Evolutionary conservation across 1,140 invertebrate genomes (phyloP), one percentile per base, ranked within the genome.

Genomic region (Colletes latitarsis): DNA sequence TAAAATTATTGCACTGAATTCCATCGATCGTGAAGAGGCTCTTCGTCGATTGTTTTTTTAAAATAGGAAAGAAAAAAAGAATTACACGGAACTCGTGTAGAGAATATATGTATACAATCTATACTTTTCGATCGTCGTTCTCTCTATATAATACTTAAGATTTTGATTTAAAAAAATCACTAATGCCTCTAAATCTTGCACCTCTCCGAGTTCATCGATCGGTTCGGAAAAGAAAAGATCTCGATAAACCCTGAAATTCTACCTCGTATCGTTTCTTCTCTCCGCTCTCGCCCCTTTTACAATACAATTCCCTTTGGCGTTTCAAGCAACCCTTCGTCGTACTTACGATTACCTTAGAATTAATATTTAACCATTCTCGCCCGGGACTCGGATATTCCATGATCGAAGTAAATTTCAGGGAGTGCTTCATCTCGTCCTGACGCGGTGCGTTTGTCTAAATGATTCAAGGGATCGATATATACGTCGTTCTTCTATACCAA

Each of bases 1-100:
- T 76, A 72, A 75, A 79, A 46, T 84, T 80, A 84, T 84, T 84
- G 77, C 82, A 84, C 77, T 39, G 43, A 63, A 70, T 70, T 71
- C 46, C 76, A 62, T 14, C 52, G 70, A 62, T 71, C n/a, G 9
- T 4, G 17, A 10, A 39, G 5, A 66, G 55, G 39, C 46, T 19
- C 21, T 49, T 39, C 21, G 14, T 43, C n/a, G 14, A 43, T 53
- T 30, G 30, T 30, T 41, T 53, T 43, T 4, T 17, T n/a, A 52
- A 15, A 57, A 55, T 58, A 49, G 39, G 43, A 76, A 79, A 62
- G 39, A 58, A 77, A 57, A 70, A 55, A 77, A 57, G 66, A 55
- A 53, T 71, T 49, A 30, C 52, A 67, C 5, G 12, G 17, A 62
- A 8, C 30, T 68, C 66, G 53, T 60, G 57, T 80, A 70, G 17